Percentiles rank a stretch among this genome's conserved stretches.
Evolutionary conservation across 2,797 vertebrate genomes (phyloP).

Genomic region (Microchirus variegatus): DNA sequence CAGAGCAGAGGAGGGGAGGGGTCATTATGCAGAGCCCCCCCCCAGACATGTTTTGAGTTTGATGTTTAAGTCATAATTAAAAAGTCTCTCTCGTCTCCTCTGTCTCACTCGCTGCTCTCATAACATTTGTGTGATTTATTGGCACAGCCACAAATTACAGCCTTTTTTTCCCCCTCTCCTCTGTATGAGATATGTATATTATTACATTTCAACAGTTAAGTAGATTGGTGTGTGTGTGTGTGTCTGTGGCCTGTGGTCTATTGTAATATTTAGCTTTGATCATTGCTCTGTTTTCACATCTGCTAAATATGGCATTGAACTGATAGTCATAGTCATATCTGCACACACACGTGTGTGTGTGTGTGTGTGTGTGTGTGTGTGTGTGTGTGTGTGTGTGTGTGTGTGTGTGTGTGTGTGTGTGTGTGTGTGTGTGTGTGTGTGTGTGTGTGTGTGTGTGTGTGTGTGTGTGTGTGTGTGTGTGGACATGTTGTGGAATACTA

Average conservation of each 20-base stretch:
- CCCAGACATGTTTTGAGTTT: conserved; percentile 73
- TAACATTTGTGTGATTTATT: conserved; percentile 78
- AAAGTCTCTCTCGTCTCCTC: conserved; percentile 74
- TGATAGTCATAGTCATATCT: no score
- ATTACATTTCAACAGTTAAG: conserved; percentile 55
- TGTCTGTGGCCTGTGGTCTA: conserved; percentile 9
- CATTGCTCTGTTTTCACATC: conserved; percentile 16
- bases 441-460: no score
- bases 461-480: no score
- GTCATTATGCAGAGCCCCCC: conserved; percentile 77
- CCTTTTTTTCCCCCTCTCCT: conserved; percentile 8
- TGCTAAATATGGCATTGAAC: conserved; percentile 12
- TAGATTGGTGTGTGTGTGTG: conserved; percentile 24
- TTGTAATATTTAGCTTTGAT: conserved; percentile 23
- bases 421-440: no score
- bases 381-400: no score
- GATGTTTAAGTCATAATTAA: conserved; percentile 84
- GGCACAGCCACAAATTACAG: conserved; percentile 57
- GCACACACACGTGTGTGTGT: no score
- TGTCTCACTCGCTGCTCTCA: conserved; percentile 64
- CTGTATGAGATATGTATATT: conserved; percentile 37
- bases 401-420: no score
- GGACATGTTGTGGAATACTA: no score
- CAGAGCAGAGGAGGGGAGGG: conserved; percentile 38
- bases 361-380: no score